Evolutionary conservation across 1,140 invertebrate genomes (phyloP).

Genomic region (Hylaeus volcanicus): DNA sequence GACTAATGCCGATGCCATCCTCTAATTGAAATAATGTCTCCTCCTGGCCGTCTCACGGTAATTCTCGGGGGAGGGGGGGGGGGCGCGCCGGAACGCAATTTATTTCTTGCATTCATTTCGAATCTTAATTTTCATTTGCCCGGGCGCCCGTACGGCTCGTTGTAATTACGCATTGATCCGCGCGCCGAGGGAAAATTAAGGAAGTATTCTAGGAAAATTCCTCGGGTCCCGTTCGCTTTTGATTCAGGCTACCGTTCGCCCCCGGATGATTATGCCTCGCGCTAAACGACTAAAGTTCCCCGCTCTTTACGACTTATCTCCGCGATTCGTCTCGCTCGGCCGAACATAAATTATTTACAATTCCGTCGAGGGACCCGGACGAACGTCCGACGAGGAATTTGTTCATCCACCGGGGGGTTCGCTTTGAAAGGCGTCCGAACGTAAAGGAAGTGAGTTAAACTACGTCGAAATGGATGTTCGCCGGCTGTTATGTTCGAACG

Average conservation of each 20-base stretch:
- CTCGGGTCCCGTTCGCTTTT: conserved; percentile 48
- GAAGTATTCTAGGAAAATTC: conserved; percentile 46
- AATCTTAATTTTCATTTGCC: conserved; percentile 64
- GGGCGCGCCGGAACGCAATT: conserved; percentile 47
- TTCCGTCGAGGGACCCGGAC: background rate
- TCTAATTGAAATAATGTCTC: conserved; percentile 64
- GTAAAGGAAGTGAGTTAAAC: too few species aligned
- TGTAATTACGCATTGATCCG: conserved; percentile 65
- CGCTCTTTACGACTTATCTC: conserved; percentile 6
- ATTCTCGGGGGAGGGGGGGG: conserved; percentile 16
- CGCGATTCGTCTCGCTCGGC: conserved; percentile 33
- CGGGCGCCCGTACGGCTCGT: conserved; percentile 15
- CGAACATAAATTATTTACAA: conserved; percentile 56
- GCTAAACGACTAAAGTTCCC: conserved; percentile 47
- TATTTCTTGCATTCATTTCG: conserved; percentile 66
- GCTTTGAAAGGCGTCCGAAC: background rate
- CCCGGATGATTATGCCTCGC: conserved; percentile 48
- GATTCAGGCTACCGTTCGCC: conserved; percentile 24
- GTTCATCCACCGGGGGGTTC: background rate
- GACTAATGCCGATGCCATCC: conserved; percentile 49
- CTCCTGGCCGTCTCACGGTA: conserved; percentile 29
- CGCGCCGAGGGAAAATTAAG: conserved; percentile 28
- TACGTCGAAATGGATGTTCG: too few species aligned
- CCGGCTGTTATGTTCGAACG: too few species aligned
- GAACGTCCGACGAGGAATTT: background rate